Evolutionary conservation across 1,140 invertebrate species (phyloP), one percentile per base, ranked within the genome.

Genomic region (Heliconius himera): DNA sequence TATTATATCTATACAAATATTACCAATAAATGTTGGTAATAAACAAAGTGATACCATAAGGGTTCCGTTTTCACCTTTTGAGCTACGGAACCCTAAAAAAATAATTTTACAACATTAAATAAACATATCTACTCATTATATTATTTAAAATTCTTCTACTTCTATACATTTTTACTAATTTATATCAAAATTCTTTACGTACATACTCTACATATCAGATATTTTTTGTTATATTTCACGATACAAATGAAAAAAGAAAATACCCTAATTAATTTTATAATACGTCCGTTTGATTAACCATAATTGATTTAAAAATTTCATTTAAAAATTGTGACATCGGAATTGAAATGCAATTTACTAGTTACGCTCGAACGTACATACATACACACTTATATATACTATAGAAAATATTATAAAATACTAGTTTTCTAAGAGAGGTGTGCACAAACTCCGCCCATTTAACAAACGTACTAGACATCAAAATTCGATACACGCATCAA

Each of bases 401-500:
- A 77, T 76, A 70, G 70, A 76, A 56, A 56, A 56, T 56, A 56
- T 22, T 56, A 56, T 56, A 56, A n/a, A 56, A 56, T 66, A 66
- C 60, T 66, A 66, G 60, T 66, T 66, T 29, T 66, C 60, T 5
- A 29, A 11, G 26, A 84, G 81, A 88, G 87, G 87, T 84, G 87
- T 88, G 83, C 77, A 80, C 81, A 75, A 51, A 75, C 84, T 81
- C 86, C 87, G 77, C 86, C 87, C 82, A 72, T 71, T 83, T 78
- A 83, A 82, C 83, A 85, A 82, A 81, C 77, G 76, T 77, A 80
- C 84, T 86, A 86, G 83, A 84, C 76, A 87, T 90, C 85, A 86
- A 88, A 88, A 92, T 91, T 89, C 89, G 83, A 72, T 41, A 36
- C 87, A 88, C 90, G 87, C 78, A 20, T 79, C 70, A 73, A 88